phyloP scores from a whole-genome alignment of 2,797 vertebrate genomes.

The Craterocephalus amniculus region DNA sequence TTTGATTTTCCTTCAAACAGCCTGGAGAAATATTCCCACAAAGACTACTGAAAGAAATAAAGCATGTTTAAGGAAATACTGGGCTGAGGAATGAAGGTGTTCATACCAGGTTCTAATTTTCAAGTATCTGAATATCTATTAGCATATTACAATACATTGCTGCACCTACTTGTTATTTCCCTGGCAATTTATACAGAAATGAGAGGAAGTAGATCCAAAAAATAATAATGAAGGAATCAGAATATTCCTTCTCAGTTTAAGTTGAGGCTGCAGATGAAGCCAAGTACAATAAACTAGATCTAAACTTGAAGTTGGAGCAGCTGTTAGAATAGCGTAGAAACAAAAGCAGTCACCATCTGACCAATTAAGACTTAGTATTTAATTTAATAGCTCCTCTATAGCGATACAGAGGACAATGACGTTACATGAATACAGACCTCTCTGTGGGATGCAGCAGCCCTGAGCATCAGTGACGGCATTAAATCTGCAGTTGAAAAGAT shows the following conservation, averaged over 20 bases:
- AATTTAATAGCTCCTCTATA: constrained; percentile 51
- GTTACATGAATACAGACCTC: constrained; percentile 27
- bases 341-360: constrained; percentile 48
- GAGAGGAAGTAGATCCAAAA: constrained; percentile 22
- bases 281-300: constrained; percentile 32
- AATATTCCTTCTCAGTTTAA: constrained; percentile 23
- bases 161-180: no score
- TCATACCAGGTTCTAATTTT: no score
- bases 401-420: constrained; percentile 53
- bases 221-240: constrained; percentile 16
- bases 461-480: constrained; percentile 34
- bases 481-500: constrained; percentile 65
- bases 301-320: constrained; percentile 35
- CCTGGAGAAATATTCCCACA: no score
- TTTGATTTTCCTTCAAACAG: no score
- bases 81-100: no score
- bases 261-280: constrained; percentile 27
- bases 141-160: no score
- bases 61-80: no score
- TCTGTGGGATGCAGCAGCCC: constrained; percentile 17
- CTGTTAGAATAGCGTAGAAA: constrained; percentile 29
- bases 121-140: no score
- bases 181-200: background rate
- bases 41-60: no score
- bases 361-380: constrained; percentile 49